These are phyloP conservation scores for Furcifer pardalis DNA, from an alignment of 2,797 vertebrate species.

Conservation along the genomic window DNA sequence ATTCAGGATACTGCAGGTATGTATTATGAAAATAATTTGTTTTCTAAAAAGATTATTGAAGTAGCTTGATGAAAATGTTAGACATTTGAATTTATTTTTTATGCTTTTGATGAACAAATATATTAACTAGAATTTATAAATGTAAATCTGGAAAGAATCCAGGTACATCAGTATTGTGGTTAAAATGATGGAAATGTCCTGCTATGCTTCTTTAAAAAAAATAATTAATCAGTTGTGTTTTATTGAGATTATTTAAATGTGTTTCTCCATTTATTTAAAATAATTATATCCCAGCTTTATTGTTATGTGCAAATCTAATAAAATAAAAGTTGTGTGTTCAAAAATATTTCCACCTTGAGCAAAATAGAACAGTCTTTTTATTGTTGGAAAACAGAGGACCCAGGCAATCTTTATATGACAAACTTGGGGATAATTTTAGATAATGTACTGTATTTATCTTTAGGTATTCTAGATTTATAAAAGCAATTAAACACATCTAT, in stretches of 20 bases:
- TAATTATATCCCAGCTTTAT: not conserved
- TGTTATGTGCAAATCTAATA: not conserved
- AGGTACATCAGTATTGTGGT: not conserved
- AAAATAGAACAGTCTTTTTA: not conserved
- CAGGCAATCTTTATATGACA: not conserved
- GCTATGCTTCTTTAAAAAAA: not conserved
- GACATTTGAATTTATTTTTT: not conserved
- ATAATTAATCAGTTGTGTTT: not conserved
- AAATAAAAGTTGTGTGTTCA: not conserved
- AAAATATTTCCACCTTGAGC: not conserved
- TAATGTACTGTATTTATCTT: not conserved
- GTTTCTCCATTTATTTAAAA: not conserved
- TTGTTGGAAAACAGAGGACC: not conserved
- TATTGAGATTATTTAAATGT: not conserved
- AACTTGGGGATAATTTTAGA: not conserved
- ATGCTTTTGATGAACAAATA: not conserved
- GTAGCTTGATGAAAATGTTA: not conserved
- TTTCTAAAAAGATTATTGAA: accelerated
- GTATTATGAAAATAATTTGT: not conserved
- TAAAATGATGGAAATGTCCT: not conserved
- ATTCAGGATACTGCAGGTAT: conserved; percentile 87
- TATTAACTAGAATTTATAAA: not conserved
- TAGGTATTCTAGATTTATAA: not conserved
- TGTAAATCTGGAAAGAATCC: not conserved
- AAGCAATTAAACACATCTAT: not conserved